Base-by-base conservation (phyloP, 2,797 vertebrate genomes). In the Rhodeus uyekii region DNA sequence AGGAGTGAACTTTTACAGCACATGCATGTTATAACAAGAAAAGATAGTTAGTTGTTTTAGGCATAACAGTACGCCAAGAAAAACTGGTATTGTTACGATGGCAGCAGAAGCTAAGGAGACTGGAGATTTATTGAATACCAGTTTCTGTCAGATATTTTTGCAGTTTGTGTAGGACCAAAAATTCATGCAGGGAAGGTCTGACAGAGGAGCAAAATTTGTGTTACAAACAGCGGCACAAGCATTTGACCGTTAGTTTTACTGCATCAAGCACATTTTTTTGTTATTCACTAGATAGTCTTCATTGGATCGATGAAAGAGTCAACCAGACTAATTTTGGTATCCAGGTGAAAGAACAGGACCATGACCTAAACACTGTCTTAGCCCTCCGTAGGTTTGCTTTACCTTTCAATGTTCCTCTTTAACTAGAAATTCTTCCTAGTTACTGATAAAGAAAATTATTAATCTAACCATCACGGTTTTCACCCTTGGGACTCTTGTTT, bases 1-100 rank as follows among this genome's bases (percentile, higher is more conserved):
- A 42, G 50, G 69, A 65, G 69, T 55, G 79, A 46, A 69, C 78
- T 87, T 86, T 86, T 80, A 88, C 73, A 78, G 90, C 88, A 87
- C 82, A 86, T 63, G 85, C 84, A 84, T 27, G 75, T 76, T 82
- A 77, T 16, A 76, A 58, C 42, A 82, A 58, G 27, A 34, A 44
- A 67, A 46, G 32, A 12, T 79, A 29, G 64, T 42, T 58, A 46
- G 64, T 1, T 32, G 60, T 50, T 74, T 44, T 8, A 80, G 14
- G 24, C 13, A 72, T 48, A 42, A 13, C 27, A 42, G 71, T 65
- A 32, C 75, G 46, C 32, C 58, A 53, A 38, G 44, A 67, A 19
- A 53, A 53, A 39, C 3, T 58, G 48, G 16, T 29, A 39, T 39
- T 39, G 44, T 58, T 71, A 34, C 0, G 16, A 71, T 55, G 13